Evolutionary conservation across 2,888 invertebrate genomes (phyloP), one percentile per base, ranked within the genome.

Genomic region (Sminthurides aquaticus): DNA sequence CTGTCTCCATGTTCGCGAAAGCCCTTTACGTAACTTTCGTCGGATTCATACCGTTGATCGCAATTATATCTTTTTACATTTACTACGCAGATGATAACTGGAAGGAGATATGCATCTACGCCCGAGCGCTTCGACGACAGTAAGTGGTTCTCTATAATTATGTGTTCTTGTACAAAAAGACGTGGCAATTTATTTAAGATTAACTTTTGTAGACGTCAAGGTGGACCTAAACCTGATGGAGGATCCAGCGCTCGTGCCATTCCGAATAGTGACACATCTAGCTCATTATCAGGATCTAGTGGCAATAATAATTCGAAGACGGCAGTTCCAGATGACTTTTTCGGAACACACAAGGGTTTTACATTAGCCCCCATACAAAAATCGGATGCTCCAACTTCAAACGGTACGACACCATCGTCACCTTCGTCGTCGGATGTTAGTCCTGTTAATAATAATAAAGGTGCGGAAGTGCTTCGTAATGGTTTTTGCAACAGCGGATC

Each of bases 1-100:
- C 87, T 70, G 84, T 86, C 77, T 84, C 84, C 73, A 86, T 86
- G 75, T 85, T 91, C 78, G 85, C 90, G 77, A 87, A 89, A 67
- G 88, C 88, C 34, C 83, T 96, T 82, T 89, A 89, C 79, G 84
- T 96, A 71, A 86, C 93, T 75, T 92, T 94, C 84, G 84, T 95
- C 75, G 88, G 90, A 26, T 86, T 94, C 73, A 82, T 94, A 63
- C 93, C 94, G 0, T 79, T 85, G 66, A 79, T 88, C 52, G 84
- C 87, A 1, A 78, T 89, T 25, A 76, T 86, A 2, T 81, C 86
- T 49, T 84, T 90, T 78, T 80, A 89, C 48, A 78, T 86, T 62
- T 92, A 90, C 83, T 90, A 90, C 80, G 84, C 86, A 68, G 84
- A 85, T 26, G 86, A 86, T 77, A 86, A 89, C 74, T 79, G 87